Conservation (phyloP, 2,797 vertebrate genomes). For the Iguana delicatissima region DNA sequence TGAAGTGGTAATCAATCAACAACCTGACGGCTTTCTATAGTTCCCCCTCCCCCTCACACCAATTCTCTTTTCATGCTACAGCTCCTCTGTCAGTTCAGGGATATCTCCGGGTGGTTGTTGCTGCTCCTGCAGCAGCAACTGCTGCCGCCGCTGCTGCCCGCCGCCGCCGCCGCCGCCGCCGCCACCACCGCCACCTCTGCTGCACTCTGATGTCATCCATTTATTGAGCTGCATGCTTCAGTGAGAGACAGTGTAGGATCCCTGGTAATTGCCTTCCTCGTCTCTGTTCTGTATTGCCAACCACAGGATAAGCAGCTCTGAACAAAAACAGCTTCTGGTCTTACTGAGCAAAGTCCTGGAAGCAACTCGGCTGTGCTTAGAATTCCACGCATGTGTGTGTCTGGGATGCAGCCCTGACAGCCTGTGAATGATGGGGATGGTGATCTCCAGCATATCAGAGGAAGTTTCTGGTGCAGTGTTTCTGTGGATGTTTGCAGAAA, state of each 20-base stretch:
- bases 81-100: constrained; percentile 22
- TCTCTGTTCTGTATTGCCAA: constrained; percentile 23
- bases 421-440: background rate
- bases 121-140: accelerated
- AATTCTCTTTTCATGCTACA: background rate
- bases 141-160: background rate
- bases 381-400: constrained; percentile 17
- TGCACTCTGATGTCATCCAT: constrained; percentile 18
- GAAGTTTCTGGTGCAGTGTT: background rate
- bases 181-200: background rate
- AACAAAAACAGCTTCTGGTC: constrained; percentile 33
- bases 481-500: background rate
- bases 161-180: background rate
- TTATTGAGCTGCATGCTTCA: background rate
- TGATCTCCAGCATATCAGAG: constrained; percentile 12
- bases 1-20: constrained; percentile 17
- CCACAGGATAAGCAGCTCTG: constrained; percentile 20
- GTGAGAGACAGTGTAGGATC: background rate
- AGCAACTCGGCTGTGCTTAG: constrained; percentile 24
- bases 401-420: constrained; percentile 7
- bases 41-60: background rate
- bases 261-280: constrained; percentile 5
- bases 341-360: constrained; percentile 26
- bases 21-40: background rate
- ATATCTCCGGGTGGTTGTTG: background rate